Base-by-base conservation (phyloP, 2,797 vertebrate genomes). In the Alfaro cultratus region DNA sequence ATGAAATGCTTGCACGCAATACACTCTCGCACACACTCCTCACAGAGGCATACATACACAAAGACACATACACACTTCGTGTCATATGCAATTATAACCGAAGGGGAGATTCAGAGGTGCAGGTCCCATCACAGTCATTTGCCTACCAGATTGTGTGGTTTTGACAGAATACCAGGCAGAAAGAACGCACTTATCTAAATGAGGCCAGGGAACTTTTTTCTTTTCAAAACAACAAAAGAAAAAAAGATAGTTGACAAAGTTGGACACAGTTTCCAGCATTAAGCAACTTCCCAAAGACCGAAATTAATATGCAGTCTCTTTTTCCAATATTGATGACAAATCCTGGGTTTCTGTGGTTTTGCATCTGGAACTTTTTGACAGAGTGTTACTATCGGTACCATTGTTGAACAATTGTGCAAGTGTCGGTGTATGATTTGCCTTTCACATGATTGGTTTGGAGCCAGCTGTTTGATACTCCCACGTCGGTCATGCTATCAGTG, bases 401-500 rank as follows among this genome's bases (percentile, higher is more conserved):
- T 78, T 75, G 78, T 34, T 83, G 76, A 88, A 88, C 83, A 85
- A 83, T 53, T 87, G 79, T 82, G 81, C 76, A 85, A 85, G 79
- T 88, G 82, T 77, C 60, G 53, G n/a, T 55, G 57, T 74, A 73
- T 51, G 72, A 85, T 84, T 88, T 89, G 75, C 57, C 80, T 88
- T 85, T 57, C 75, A 78, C 84, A 80, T 78, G 80, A 78, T 79
- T 79, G 76, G 72, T 83, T 78, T 80, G 75, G 78, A 87, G 79
- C 88, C 86, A 90, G 83, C 88, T 92, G 89, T 92, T 91, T 92
- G 76, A 92, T 88, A 90, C 92, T 86, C 92, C 93, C 90, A 94
- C 93, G 75, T 83, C 72, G 84, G 83, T 77, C 86, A 82, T 83
- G 79, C 76, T 78, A 75, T 77, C 82, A 85, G 64, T 29, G 53